Percentiles rank a stretch among this genome's conserved stretches.
These are phyloP conservation scores for Scleropages formosus DNA, from an alignment of 2,797 vertebrate species.

Conservation along the genomic window DNA sequence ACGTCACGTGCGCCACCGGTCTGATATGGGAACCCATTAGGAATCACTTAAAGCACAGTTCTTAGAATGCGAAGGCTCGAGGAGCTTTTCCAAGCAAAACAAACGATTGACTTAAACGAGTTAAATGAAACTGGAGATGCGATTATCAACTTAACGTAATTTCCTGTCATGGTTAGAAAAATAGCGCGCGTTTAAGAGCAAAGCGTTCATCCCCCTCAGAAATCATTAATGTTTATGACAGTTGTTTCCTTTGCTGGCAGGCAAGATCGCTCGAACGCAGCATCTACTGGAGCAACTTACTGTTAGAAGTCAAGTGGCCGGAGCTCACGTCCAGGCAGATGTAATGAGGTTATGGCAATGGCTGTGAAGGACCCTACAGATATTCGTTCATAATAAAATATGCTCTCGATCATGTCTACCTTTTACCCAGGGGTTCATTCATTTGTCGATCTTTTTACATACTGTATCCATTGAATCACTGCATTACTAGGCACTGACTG, in stretches of 20 bases:
- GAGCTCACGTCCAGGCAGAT: slow-evolving; percentile 5
- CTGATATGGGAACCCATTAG: slow-evolving; percentile 29
- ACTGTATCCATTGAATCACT: not conserved
- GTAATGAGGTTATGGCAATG: slow-evolving; percentile 16
- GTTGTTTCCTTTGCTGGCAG: slow-evolving; percentile 29
- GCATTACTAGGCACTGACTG: too few relatives aligned
- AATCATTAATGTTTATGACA: slow-evolving; percentile 57
- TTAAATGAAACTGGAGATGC: slow-evolving; percentile 73
- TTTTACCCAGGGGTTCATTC: not conserved
- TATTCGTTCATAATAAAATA: slow-evolving; percentile 13
- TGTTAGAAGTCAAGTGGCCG: not conserved
- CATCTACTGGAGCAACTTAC: slow-evolving; percentile 3
- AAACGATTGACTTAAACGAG: slow-evolving; percentile 73
- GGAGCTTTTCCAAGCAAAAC: slow-evolving; percentile 33
- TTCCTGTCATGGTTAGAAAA: slow-evolving; percentile 73
- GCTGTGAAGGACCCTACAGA: slow-evolving; percentile 16
- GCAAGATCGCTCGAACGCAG: slow-evolving; percentile 13
- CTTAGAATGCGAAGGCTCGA: slow-evolving; percentile 25
- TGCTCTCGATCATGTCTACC: slow-evolving; percentile 11
- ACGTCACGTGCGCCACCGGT: not conserved
- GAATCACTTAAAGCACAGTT: slow-evolving; percentile 31
- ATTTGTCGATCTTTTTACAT: not conserved
- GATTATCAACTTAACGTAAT: slow-evolving; percentile 76
- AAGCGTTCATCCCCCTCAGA: slow-evolving; percentile 59
- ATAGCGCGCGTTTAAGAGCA: slow-evolving; percentile 68